Conservation (phyloP, 1,140 invertebrate species). For the Phortica variegata region DNA sequence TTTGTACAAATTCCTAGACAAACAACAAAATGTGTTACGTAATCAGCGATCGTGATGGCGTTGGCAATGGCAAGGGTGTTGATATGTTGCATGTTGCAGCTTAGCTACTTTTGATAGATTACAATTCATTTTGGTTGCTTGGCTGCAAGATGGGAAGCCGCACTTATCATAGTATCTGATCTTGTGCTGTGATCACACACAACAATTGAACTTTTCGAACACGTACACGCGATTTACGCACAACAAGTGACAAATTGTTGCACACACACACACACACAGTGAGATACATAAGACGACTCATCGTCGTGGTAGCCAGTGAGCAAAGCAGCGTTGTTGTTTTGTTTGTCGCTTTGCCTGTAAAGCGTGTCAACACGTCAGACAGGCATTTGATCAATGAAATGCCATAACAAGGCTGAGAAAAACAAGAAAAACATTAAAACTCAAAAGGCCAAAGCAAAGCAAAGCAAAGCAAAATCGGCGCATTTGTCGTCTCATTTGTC, state of each 20-base stretch:
- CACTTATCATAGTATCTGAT: not conserved
- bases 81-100: not conserved
- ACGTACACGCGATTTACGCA: slow-evolving; percentile 41
- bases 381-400: too few relatives aligned
- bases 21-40: slow-evolving; percentile 1
- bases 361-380: slow-evolving; percentile 41
- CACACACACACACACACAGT: slow-evolving; percentile 17
- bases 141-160: too few relatives aligned
- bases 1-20: slow-evolving; percentile 1
- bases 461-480: too few relatives aligned
- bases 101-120: slow-evolving; percentile 9
- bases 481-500: slow-evolving; percentile 40
- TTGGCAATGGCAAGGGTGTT: too few relatives aligned
- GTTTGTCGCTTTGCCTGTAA: slow-evolving; percentile 12
- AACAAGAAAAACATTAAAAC: too few relatives aligned
- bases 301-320: not conserved
- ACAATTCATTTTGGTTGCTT: too few relatives aligned
- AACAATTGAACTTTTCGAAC: slow-evolving; percentile 37
- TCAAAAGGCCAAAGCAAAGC: too few relatives aligned
- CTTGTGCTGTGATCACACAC: slow-evolving; percentile 32
- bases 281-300: slow-evolving; percentile 24
- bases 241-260: slow-evolving; percentile 33
- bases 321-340: too few relatives aligned
- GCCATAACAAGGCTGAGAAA: too few relatives aligned
- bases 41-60: slow-evolving; percentile 1